Conservation (phyloP, 1,140 invertebrate genomes). For the Pygmarrhopalites habei region DNA sequence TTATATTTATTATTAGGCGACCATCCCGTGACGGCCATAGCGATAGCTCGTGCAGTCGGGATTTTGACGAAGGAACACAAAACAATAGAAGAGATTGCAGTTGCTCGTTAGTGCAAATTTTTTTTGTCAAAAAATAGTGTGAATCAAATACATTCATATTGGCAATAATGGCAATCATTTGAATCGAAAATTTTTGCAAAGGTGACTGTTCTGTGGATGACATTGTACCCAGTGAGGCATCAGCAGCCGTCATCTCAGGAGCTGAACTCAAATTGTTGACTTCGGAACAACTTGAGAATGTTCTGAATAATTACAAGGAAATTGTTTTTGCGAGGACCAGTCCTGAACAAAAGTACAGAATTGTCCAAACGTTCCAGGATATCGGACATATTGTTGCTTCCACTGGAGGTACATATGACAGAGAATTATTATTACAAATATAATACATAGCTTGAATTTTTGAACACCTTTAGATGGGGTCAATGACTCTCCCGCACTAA, state of each 20-base stretch:
- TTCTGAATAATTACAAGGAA: constrained; percentile 54
- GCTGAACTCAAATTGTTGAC: constrained; percentile 60
- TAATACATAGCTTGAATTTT: too few relatives aligned
- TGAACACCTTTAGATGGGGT: too few relatives aligned
- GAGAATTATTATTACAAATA: too few relatives aligned
- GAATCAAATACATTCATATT: too few relatives aligned
- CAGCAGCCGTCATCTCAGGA: constrained; percentile 64
- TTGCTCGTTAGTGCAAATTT: too few relatives aligned
- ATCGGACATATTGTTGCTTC: constrained; percentile 70
- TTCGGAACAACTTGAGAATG: constrained; percentile 37
- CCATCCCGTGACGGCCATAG: constrained; percentile 74
- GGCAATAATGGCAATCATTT: too few relatives aligned
- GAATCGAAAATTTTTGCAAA: too few relatives aligned
- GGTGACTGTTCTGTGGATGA: constrained; percentile 49
- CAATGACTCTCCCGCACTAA: constrained; percentile 73
- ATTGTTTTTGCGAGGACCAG: too few relatives aligned
- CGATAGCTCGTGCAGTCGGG: constrained; percentile 62
- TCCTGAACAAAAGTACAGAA: constrained; percentile 76
- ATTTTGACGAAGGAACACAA: constrained; percentile 60
- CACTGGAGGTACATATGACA: too few relatives aligned
- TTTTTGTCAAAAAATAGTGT: too few relatives aligned
- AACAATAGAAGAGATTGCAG: constrained; percentile 65
- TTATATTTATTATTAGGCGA: too few relatives aligned
- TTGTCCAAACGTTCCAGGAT: constrained; percentile 72
- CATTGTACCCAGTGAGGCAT: constrained; percentile 50